Percentiles rank a stretch among this genome's conserved stretches.
Evolutionary conservation across 1,140 invertebrate genomes (phyloP).

Genomic region (Dendrolimus kikuchii): DNA sequence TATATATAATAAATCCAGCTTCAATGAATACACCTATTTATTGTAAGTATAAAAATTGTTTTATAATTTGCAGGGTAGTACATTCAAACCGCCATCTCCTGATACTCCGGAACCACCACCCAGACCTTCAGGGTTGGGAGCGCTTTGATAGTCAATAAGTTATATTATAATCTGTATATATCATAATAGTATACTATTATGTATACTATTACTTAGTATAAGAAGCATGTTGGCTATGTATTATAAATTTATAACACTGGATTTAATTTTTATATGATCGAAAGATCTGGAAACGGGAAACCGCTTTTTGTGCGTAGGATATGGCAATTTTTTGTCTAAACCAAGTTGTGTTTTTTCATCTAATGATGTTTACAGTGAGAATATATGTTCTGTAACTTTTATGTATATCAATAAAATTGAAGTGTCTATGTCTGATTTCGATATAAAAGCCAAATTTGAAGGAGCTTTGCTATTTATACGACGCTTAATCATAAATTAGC

Average conservation of each 20-base stretch:
- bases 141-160: constrained; percentile 25
- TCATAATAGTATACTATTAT: constrained; percentile 6
- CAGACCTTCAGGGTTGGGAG: constrained; percentile 34
- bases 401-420: not conserved
- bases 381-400: not conserved
- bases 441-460: too few relatives aligned
- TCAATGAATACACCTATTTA: too few relatives aligned
- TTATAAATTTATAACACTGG: constrained; percentile 12
- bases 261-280: too few relatives aligned
- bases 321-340: too few relatives aligned
- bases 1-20: too few relatives aligned
- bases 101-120: constrained; percentile 56
- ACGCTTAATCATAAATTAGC: too few relatives aligned
- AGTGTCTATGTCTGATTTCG: not conserved
- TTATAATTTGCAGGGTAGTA: constrained; percentile 39
- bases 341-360: too few relatives aligned
- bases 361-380: not conserved
- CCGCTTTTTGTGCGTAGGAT: too few relatives aligned
- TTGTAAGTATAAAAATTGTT: too few relatives aligned
- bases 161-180: not conserved
- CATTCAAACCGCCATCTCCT: constrained; percentile 49
- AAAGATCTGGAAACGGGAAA: too few relatives aligned
- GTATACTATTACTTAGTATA: constrained; percentile 10
- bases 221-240: constrained; percentile 39
- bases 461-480: too few relatives aligned